Conservation (phyloP, 2,113 vertebrate genomes). For the Tetrax tetrax region DNA sequence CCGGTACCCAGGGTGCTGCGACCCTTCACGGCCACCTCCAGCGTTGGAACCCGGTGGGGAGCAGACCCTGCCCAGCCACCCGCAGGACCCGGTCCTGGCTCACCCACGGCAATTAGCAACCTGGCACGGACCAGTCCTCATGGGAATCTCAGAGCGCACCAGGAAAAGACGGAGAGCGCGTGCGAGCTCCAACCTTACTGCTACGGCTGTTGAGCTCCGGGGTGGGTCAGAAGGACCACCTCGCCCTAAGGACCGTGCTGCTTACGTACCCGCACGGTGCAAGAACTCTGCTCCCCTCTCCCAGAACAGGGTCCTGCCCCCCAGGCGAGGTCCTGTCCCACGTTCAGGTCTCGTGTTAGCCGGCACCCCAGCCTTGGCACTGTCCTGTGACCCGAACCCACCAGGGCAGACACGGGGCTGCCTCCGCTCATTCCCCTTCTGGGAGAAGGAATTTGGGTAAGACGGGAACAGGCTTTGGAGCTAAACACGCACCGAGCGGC, state of each 20-base stretch:
- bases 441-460: not conserved
- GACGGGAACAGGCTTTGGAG: not conserved
- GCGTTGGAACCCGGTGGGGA: not conserved
- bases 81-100: not conserved
- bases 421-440: not conserved
- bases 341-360: not conserved
- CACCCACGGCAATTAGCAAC: not conserved
- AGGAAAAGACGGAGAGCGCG: not conserved
- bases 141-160: no score
- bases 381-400: not conserved
- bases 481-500: no score
- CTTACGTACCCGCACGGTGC: rapidly evolving
- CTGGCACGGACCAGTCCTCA: not conserved
- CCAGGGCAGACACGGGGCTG: not conserved
- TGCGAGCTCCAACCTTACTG: not conserved
- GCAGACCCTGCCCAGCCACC: not conserved
- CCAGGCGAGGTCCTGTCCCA: not conserved
- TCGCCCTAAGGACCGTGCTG: not conserved
- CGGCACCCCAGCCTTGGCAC: not conserved
- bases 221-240: not conserved
- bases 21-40: not conserved
- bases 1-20: not conserved
- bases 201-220: no score
- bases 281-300: not conserved
- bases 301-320: not conserved